Evolutionary conservation across 2,797 vertebrate species (phyloP).

Genomic region (Gymnothorax reevesii): DNA sequence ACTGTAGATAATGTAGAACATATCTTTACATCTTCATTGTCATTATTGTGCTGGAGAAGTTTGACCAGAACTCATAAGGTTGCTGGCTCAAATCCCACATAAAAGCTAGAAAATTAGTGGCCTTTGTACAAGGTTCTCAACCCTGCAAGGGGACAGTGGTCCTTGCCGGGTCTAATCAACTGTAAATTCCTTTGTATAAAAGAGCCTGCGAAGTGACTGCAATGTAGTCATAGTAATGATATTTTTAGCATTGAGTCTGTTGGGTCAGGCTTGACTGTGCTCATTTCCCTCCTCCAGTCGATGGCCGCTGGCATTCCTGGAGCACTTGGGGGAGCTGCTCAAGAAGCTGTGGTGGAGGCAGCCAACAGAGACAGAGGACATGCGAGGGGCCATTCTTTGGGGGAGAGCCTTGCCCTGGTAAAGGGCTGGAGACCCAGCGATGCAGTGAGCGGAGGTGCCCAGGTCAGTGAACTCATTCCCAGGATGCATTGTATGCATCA

Average conservation of each 20-base stretch:
- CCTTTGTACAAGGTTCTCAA: no score
- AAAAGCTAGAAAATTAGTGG: no score
- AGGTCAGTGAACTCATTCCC: slow-evolving; percentile 69
- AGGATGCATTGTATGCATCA: neutral
- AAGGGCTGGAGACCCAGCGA: slow-evolving; percentile 82
- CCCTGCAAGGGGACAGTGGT: no score
- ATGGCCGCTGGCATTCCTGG: slow-evolving; percentile 92
- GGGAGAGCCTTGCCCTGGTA: slow-evolving; percentile 84
- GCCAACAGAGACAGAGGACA: slow-evolving; percentile 82
- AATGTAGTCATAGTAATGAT: no score
- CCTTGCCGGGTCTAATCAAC: no score
- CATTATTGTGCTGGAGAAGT: no score
- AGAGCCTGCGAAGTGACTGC: no score
- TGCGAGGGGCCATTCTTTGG: slow-evolving; percentile 91
- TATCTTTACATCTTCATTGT: no score
- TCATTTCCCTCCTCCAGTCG: slow-evolving; percentile 71
- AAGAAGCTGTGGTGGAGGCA: slow-evolving; percentile 86
- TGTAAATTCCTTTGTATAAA: no score
- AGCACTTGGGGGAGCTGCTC: slow-evolving; percentile 88
- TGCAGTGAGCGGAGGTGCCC: slow-evolving; percentile 91
- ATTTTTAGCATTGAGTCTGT: neutral
- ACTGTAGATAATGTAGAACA: neutral
- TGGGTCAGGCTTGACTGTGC: neutral
- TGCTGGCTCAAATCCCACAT: no score
- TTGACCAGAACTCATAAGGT: no score